phyloP scores from a whole-genome alignment of 2,797 vertebrate species.

The Myotis myotis region DNA sequence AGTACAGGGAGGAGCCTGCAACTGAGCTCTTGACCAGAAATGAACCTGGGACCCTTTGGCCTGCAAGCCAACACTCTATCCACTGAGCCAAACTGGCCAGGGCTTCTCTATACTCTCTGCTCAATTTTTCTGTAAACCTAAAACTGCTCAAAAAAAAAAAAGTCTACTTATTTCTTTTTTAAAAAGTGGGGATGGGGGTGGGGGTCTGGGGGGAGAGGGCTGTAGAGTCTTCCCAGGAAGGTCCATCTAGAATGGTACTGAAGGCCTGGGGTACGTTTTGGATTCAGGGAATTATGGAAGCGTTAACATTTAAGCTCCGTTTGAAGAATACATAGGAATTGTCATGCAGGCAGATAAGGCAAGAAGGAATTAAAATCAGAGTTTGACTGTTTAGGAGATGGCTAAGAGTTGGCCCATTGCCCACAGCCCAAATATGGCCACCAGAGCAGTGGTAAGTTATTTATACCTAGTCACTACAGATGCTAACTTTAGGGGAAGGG shows the following conservation, averaged over 20 bases:
- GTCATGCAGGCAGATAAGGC: background rate
- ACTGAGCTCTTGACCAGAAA: no score
- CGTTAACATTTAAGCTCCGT: background rate
- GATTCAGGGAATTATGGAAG: background rate
- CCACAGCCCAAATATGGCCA: background rate
- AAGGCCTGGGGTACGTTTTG: background rate
- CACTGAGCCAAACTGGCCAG: no score
- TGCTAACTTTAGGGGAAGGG: background rate
- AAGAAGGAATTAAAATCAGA: conserved; percentile 23
- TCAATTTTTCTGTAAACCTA: background rate
- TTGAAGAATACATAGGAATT: background rate
- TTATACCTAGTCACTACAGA: background rate
- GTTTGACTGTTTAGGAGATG: background rate
- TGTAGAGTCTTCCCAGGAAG: background rate
- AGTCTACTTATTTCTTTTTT: background rate
- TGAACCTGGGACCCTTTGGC: no score
- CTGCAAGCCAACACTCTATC: no score
- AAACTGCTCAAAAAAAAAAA: background rate
- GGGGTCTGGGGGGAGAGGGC: no score
- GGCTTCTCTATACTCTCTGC: background rate
- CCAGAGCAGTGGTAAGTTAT: background rate
- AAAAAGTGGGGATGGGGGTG: background rate
- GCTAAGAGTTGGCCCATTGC: background rate
- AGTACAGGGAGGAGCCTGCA: no score
- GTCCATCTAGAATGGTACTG: background rate